Conservation (phyloP, 2,888 invertebrate genomes). For the Synanthedon vespiformis region DNA sequence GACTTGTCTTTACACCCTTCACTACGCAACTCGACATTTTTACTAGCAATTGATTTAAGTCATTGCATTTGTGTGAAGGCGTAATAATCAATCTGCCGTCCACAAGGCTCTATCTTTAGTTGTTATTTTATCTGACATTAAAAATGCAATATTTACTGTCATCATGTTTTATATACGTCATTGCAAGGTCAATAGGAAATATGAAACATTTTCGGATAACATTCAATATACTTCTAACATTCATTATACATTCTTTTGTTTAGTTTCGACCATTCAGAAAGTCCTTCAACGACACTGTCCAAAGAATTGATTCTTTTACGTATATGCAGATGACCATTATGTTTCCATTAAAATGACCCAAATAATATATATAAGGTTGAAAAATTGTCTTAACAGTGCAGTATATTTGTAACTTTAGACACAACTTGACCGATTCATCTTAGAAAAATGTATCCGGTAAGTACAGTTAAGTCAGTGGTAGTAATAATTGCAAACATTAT, state of each 20-base stretch:
- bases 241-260: slow-evolving; percentile 62
- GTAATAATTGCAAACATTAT: not conserved
- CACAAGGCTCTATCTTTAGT: too few relatives aligned
- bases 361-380: slow-evolving; percentile 41
- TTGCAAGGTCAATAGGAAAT: slow-evolving; percentile 15
- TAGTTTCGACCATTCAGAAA: slow-evolving; percentile 31
- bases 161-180: too few relatives aligned
- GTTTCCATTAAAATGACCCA: slow-evolving; percentile 28
- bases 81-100: too few relatives aligned
- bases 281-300: slow-evolving; percentile 42
- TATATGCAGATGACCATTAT: slow-evolving; percentile 30
- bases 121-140: too few relatives aligned
- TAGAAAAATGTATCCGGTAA: not conserved
- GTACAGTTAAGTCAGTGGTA: not conserved
- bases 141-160: too few relatives aligned
- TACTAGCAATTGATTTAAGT: too few relatives aligned
- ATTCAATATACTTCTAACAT: slow-evolving; percentile 12
- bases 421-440: slow-evolving; percentile 15
- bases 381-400: slow-evolving; percentile 22
- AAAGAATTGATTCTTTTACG: slow-evolving; percentile 36
- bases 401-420: slow-evolving; percentile 21
- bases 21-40: too few relatives aligned
- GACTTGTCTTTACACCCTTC: too few relatives aligned
- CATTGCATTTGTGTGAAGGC: too few relatives aligned
- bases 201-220: slow-evolving; percentile 9